Base-by-base conservation (phyloP, 2,797 vertebrate genomes). In the Hypotaenidia okinawae region DNA sequence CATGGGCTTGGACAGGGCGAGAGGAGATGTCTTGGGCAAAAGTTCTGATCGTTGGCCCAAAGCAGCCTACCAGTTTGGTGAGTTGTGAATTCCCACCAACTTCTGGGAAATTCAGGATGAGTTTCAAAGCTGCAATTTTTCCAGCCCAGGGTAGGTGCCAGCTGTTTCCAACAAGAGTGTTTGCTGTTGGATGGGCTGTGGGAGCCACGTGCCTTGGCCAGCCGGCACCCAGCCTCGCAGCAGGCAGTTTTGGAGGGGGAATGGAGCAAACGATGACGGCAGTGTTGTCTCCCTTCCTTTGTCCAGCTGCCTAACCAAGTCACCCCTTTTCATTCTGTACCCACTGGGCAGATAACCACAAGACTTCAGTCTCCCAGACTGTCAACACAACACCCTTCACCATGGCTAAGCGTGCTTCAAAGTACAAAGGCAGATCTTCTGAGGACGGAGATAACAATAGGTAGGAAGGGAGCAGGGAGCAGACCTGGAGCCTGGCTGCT, bases 401-500 rank as follows among this genome's bases (percentile, higher is more conserved):
- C 59, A n/a, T 25, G 67, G 73, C 61, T 84, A 84, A 94, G 51
- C 45, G 32, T 2, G 3, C 54, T 64, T 64, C 54, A 2, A 0
- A 61, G 28, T 13, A 79, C 63, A 80, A 63, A 94, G 68, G 49
- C 62, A 69, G 82, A 82, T 96, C 62, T 33, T 87, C 84, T 64
- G 76, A 87, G 64, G 84, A 51, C 17, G 19, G 68, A 79, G 94
- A 77, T 90, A 68, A 96, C 75, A 83, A 55, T 30, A 54, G 83
- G 85, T 73, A 28, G 69, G 68, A 67, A 81, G 51, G 78, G 69
- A 25, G 16, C 39, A 67, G 59, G 61, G 69, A 62, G 63, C 79
- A 91, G 92, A 83, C 47, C 70, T 58, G 62, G 58, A 87, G 89
- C 87, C 90, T 93, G 8, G 1, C 89, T 94, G 69, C 86, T 90